Conservation (phyloP, 1,140 invertebrate species). For the Antheraea pernyi region DNA sequence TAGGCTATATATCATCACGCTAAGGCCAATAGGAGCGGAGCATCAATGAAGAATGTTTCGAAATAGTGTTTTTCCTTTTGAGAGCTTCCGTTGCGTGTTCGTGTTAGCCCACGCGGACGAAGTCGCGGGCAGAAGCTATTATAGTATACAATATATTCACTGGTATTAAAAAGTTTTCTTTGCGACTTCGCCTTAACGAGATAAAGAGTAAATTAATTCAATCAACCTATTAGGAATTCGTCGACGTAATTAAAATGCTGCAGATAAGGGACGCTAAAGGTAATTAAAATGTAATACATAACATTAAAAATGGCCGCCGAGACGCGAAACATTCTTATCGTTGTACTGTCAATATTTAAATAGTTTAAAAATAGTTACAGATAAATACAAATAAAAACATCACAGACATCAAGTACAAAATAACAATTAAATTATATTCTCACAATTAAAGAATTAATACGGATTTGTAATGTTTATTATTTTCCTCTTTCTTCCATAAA, state of each 20-base stretch:
- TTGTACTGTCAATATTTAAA: conserved; percentile 13
- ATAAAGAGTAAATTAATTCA: not conserved
- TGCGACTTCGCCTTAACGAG: too few relatives aligned
- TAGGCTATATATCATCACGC: too few relatives aligned
- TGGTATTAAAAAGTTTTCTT: too few relatives aligned
- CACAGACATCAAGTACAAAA: conserved; percentile 33
- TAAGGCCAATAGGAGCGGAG: too few relatives aligned
- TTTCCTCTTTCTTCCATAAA: too few relatives aligned
- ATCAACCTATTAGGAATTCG: not conserved
- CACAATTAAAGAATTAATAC: not conserved
- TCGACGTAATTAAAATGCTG: not conserved
- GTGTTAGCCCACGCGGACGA: too few relatives aligned
- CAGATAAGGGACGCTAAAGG: not conserved
- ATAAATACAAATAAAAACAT: conserved; percentile 29
- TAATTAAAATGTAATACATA: not conserved
- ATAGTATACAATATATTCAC: too few relatives aligned
- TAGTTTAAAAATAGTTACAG: conserved; percentile 18
- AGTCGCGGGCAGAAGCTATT: too few relatives aligned
- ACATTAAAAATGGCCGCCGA: not conserved
- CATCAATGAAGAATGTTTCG: too few relatives aligned
- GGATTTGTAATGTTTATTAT: too few relatives aligned
- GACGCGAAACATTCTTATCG: not conserved
- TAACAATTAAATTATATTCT: conserved; percentile 14
- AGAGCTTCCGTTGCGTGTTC: too few relatives aligned
- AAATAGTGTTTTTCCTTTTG: too few relatives aligned